A percentile compares a stretch with the other conserved stretches of the same genome.
Conservation (phyloP, 2,797 vertebrate genomes). For the Tokudaia muenninki region DNA sequence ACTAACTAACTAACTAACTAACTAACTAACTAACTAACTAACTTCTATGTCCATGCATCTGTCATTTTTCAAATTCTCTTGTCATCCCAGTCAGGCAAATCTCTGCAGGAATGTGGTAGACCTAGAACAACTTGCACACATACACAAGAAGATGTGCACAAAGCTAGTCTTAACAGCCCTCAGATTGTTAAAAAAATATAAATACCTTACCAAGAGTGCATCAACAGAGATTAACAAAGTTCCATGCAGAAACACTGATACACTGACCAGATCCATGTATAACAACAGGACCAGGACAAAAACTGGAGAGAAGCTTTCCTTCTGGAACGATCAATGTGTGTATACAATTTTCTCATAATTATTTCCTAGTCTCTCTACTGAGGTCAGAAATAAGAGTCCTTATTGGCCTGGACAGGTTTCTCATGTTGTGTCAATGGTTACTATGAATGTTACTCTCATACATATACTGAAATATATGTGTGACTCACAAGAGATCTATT, state of each 20-base stretch:
- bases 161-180: not conserved
- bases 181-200: conserved; percentile 52
- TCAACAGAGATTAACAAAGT: conserved; percentile 29
- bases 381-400: not conserved
- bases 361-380: not conserved
- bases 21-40: not conserved
- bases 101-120: not conserved
- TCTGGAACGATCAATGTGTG: not conserved
- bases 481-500: not conserved
- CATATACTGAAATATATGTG: not conserved
- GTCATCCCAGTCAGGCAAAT: not conserved
- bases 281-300: not conserved
- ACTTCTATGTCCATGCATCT: not conserved
- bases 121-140: conserved; percentile 41
- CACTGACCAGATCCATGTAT: conserved; percentile 7
- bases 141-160: conserved; percentile 19
- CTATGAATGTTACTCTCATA: not conserved
- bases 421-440: not conserved
- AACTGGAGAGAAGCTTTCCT: no score
- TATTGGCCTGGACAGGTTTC: not conserved
- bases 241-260: conserved; percentile 7
- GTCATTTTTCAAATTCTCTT: not conserved
- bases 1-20: no score
- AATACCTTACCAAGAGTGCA: conserved; percentile 19
- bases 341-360: not conserved